Evolutionary conservation across 2,797 vertebrate species (phyloP).

Genomic region (Acanthiza pusilla): DNA sequence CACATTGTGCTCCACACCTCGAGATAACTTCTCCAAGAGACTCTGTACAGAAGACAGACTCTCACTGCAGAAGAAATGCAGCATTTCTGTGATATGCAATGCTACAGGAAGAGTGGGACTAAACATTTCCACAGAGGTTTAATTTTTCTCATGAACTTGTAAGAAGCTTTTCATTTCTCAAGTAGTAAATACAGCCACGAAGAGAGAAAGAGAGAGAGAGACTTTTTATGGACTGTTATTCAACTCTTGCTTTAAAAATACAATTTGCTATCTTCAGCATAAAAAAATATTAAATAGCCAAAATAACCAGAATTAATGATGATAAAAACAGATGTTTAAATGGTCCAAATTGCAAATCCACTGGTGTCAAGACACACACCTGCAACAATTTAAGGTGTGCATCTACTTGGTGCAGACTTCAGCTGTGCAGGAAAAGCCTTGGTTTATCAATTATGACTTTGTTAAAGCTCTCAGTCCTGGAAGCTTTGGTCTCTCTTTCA

Average conservation of each 20-base stretch:
- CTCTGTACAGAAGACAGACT: background rate
- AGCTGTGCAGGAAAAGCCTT: background rate
- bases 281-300: background rate
- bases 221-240: background rate
- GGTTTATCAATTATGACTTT: background rate
- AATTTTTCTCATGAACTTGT: background rate
- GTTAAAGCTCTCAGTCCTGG: background rate
- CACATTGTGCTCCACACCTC: background rate
- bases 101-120: background rate
- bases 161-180: background rate
- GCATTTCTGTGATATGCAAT: background rate
- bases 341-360: background rate
- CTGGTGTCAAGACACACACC: background rate
- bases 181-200: background rate
- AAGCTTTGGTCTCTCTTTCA: background rate
- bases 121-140: background rate
- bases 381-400: background rate
- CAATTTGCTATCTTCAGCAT: background rate
- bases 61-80: background rate
- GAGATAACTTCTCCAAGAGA: background rate
- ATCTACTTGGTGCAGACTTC: background rate
- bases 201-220: background rate
- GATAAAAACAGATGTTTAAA: background rate
- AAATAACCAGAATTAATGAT: background rate
- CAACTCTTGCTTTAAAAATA: background rate